Base-by-base conservation (phyloP, 2,888 invertebrate genomes). In the Emmelina monodactyla region DNA sequence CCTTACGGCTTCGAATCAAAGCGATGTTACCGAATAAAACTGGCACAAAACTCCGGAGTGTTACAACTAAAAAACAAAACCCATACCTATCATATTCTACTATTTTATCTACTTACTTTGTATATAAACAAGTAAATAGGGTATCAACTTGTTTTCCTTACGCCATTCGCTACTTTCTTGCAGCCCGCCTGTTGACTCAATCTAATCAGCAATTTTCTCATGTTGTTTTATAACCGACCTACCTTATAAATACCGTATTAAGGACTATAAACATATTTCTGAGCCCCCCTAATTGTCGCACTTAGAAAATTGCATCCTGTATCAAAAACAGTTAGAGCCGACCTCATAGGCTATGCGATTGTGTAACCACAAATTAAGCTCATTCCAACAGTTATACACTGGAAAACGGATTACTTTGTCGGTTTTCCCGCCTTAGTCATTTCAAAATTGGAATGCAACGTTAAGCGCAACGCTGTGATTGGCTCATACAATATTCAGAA, bases 401-500 rank as follows among this genome's bases (percentile, higher is more conserved):
- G 65, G 69, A 64, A 67, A 66, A 71, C 54, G 58, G 53, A 50
- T 49, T 58, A 68, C 62, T 67, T 65, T 68, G 67, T 63, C 59
- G 56, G 51, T 49, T 70, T 73, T 73, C 65, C 70, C 73, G 72
- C 72, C 72, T 73, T 71, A 62, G 56, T 61, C 62, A 70, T 78
- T 79, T 71, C 61, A 78, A n/a, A 79, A 76, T 78, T 72, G 76
- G 75, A 78, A 78, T 79, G 78, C 78, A 76, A 61, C 65, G 65
- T 61, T 70, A 71, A 71, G 70, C 73, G 75, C 78, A 71, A 51
- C 63, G 46, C 62, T 43, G 69, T 75, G 78, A 79, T 79, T 79
- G 78, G 79, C 60, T 79, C 78, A 79, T 79, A 78, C 78, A 79
- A 78, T 79, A 79, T 79, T 79, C 79, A 79, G 64, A 47, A 55